phyloP scores from a whole-genome alignment of 1,140 invertebrate genomes.

The Teleogryllus occipitalis region DNA sequence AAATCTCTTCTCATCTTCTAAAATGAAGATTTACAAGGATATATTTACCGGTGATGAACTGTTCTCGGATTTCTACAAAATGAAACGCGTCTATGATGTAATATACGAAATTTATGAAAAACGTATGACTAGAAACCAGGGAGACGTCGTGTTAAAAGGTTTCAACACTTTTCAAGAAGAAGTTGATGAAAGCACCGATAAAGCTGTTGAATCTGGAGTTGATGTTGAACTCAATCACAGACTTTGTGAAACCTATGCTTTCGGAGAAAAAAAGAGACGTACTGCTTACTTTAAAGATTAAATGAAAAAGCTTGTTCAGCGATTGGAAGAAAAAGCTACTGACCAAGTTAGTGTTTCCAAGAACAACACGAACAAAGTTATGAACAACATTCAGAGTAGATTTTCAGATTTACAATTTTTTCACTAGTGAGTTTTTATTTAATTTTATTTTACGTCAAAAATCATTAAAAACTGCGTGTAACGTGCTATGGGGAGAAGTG shows the following conservation, averaged over 20 bases:
- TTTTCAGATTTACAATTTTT: constrained; percentile 93
- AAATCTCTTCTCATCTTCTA: constrained; percentile 61
- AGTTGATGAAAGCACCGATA: constrained; percentile 75
- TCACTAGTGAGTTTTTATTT: constrained; percentile 62
- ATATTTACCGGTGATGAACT: constrained; percentile 93
- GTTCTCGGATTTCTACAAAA: constrained; percentile 95
- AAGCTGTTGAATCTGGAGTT: constrained; percentile 65
- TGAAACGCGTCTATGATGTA: constrained; percentile 87
- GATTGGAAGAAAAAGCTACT: constrained; percentile 68
- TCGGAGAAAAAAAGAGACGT: constrained; percentile 81
- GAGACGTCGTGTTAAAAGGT: constrained; percentile 73
- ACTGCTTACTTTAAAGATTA: constrained; percentile 90
- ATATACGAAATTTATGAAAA: constrained; percentile 92
- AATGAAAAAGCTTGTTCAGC: constrained; percentile 86
- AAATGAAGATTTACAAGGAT: constrained; percentile 94
- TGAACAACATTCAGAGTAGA: constrained; percentile 84
- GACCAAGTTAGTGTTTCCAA: constrained; percentile 84
- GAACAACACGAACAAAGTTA: constrained; percentile 88
- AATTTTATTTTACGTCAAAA: too few relatives aligned
- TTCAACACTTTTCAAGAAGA: constrained; percentile 91
- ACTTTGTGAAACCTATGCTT: constrained; percentile 76
- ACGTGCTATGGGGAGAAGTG: too few relatives aligned
- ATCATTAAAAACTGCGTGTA: too few relatives aligned
- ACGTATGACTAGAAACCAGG: constrained; percentile 62
- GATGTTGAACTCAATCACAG: constrained; percentile 91